Conservation (phyloP, 2,888 invertebrate genomes). For the Antheraea yamamai region DNA sequence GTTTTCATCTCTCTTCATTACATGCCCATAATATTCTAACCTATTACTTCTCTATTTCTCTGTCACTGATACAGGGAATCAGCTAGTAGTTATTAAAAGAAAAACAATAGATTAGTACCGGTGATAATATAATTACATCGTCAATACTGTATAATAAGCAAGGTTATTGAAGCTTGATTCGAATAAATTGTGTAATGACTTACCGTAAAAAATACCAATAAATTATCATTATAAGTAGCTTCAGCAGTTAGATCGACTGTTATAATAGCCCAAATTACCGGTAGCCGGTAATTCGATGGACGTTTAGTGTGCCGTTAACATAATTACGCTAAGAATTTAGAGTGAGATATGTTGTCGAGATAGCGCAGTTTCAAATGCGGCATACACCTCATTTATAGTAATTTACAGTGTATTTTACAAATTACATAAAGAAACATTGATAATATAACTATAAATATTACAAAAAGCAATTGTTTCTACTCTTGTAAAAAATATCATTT, state of each 20-base stretch:
- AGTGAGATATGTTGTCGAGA: slow-evolving; percentile 3
- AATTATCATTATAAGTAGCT: slow-evolving; percentile 14
- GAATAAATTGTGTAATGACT: neutral
- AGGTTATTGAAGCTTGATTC: no score
- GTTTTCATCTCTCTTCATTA: no score
- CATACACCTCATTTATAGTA: neutral
- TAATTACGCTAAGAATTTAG: slow-evolving; percentile 18
- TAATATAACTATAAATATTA: neutral
- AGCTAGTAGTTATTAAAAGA: neutral
- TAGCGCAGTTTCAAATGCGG: neutral
- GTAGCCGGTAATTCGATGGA: slow-evolving; percentile 21
- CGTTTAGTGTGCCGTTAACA: slow-evolving; percentile 25
- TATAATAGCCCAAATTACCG: slow-evolving; percentile 22
- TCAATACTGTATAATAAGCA: neutral
- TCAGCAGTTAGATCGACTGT: slow-evolving; percentile 20
- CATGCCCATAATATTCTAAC: no score
- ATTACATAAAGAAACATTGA: no score
- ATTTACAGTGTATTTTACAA: neutral
- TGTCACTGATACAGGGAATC: no score
- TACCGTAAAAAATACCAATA: neutral
- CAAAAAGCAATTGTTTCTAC: neutral
- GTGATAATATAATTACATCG: neutral
- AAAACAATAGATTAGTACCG: neutral
- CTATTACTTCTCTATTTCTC: no score
- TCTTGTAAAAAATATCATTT: no score